Evolutionary conservation across 35 echinoderm and acorn worm species (phyloP).

Genomic region (Patiria miniata): DNA sequence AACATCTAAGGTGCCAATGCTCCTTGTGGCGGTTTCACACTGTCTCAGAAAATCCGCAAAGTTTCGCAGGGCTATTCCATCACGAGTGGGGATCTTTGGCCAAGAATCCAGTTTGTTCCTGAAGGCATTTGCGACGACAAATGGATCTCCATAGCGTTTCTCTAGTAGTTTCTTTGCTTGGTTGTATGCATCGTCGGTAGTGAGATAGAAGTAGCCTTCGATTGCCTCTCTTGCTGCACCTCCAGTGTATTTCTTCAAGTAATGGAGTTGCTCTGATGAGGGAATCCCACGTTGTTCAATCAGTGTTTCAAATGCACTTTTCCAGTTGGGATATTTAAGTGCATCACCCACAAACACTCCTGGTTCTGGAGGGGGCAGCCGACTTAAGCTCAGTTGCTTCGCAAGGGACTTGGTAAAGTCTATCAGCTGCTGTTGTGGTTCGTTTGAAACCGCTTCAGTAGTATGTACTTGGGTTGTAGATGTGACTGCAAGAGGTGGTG

Average conservation of each 20-base stretch:
- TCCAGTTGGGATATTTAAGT: slow-evolving; percentile 48
- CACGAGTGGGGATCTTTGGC: slow-evolving; percentile 52
- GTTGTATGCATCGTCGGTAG: slow-evolving; percentile 53
- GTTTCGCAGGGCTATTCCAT: too few relatives aligned
- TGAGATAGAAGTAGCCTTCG: slow-evolving; percentile 56
- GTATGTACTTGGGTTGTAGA: too few relatives aligned
- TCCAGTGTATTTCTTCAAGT: slow-evolving; percentile 58
- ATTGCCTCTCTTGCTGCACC: slow-evolving; percentile 50
- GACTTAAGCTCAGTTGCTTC: slow-evolving; percentile 50
- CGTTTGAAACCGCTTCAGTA: not conserved
- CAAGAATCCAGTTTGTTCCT: slow-evolving; percentile 53
- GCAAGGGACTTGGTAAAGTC: slow-evolving; percentile 32
- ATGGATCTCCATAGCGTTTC: slow-evolving; percentile 63
- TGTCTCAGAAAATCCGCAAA: not conserved
- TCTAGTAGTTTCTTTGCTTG: slow-evolving; percentile 53
- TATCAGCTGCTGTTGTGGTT: not conserved
- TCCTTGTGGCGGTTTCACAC: slow-evolving; percentile 43
- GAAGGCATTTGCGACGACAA: slow-evolving; percentile 61
- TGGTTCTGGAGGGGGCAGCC: slow-evolving; percentile 71
- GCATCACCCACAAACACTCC: slow-evolving; percentile 68
- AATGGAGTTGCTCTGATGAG: slow-evolving; percentile 44
- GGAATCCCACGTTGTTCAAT: slow-evolving; percentile 53
- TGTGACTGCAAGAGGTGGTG: too few relatives aligned
- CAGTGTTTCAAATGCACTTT: slow-evolving; percentile 50
- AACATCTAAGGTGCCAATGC: slow-evolving; percentile 1